These are phyloP conservation scores for Genyomyrus donnyi DNA, from an alignment of 2,113 vertebrate species.

Conservation along the genomic window DNA sequence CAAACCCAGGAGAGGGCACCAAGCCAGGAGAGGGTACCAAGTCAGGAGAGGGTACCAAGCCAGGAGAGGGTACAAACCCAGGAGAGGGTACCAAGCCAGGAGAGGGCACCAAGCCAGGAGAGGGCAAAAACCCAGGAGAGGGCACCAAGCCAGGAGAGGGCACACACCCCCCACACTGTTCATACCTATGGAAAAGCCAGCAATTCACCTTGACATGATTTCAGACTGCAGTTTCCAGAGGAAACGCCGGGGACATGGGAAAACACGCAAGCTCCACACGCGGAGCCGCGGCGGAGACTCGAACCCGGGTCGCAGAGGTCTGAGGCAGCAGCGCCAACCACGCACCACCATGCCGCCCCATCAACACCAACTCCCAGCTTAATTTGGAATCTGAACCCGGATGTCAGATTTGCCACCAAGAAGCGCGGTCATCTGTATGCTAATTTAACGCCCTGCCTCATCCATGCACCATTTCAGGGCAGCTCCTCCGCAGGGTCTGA, in stretches of 20 bases:
- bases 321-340: background rate
- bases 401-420: background rate
- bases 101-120: too few relatives aligned
- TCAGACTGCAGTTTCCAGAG: background rate
- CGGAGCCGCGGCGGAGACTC: background rate
- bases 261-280: background rate
- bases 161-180: background rate
- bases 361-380: background rate
- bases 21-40: too few relatives aligned
- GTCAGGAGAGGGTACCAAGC: background rate
- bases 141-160: background rate
- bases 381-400: background rate
- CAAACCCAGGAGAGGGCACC: too few relatives aligned
- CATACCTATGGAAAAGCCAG: background rate
- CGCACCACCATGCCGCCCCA: background rate
- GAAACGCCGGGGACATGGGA: background rate
- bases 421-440: background rate
- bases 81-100: too few relatives aligned
- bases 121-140: too few relatives aligned
- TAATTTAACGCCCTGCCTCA: background rate
- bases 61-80: background rate
- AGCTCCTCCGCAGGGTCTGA: background rate
- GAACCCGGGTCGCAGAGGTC: background rate
- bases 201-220: background rate
- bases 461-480: background rate